A percentile compares a stretch with the other conserved stretches of the same genome.
phyloP scores from a whole-genome alignment of 2,888 invertebrate species.

The Aspidapion aeneum region DNA sequence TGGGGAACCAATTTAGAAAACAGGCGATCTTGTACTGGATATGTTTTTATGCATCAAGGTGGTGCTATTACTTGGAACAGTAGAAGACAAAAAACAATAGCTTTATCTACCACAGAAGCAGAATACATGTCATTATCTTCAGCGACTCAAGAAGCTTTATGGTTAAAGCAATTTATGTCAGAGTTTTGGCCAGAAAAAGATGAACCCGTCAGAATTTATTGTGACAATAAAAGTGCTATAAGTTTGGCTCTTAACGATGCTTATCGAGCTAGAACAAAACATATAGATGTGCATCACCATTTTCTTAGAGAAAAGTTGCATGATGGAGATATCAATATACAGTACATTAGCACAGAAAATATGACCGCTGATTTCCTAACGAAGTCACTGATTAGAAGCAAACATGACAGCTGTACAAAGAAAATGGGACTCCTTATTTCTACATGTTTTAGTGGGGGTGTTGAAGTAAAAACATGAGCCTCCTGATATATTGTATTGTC shows the following conservation, averaged over 20 bases:
- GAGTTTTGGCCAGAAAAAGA: too few relatives aligned
- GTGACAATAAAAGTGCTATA: not conserved
- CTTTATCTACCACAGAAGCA: not conserved
- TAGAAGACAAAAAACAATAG: not conserved
- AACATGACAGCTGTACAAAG: too few relatives aligned
- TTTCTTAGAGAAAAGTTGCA: not conserved
- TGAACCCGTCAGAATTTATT: not conserved
- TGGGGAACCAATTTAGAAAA: not conserved
- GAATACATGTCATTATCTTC: slow-evolving; percentile 7
- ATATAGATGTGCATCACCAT: not conserved
- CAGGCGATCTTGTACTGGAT: not conserved
- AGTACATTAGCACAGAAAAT: not conserved
- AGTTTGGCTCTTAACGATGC: not conserved
- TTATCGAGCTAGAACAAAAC: not conserved
- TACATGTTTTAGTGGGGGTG: too few relatives aligned
- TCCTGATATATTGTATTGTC: too few relatives aligned
- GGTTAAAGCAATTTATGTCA: not conserved
- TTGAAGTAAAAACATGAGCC: too few relatives aligned
- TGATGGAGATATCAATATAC: not conserved
- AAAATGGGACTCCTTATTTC: too few relatives aligned
- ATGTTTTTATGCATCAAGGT: not conserved
- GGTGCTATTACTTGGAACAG: not conserved
- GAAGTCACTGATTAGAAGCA: not conserved
- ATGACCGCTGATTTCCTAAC: not conserved
- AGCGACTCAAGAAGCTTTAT: not conserved